Percentiles rank a stretch among this genome's conserved stretches.
phyloP scores from a whole-genome alignment of 1,140 invertebrate genomes.

The Drosophila ficusphila region DNA sequence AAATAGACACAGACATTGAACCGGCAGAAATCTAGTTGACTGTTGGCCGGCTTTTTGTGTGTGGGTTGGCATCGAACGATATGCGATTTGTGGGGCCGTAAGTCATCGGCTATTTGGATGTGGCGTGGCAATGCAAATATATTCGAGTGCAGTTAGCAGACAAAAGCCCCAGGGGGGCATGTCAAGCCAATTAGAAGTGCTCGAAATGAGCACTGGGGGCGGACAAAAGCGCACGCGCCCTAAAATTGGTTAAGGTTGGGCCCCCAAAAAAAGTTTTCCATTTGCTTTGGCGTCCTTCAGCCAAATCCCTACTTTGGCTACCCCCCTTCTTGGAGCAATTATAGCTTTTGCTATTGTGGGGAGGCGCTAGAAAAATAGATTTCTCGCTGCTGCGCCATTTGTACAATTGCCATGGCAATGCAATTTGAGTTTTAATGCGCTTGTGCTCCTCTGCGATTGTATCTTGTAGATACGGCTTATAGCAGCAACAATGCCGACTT shows the following conservation, averaged over 20 bases:
- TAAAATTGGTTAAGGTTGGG: constrained; percentile 32
- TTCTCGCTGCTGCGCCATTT: constrained; percentile 42
- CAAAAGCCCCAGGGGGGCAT: constrained; percentile 31
- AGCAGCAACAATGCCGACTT: constrained; percentile 46
- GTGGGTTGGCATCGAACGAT: constrained; percentile 58
- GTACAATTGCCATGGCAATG: constrained; percentile 61
- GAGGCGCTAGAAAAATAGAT: constrained; percentile 11
- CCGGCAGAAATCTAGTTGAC: constrained; percentile 56
- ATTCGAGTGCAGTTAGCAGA: constrained; percentile 14
- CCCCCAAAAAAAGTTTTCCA: constrained; percentile 26
- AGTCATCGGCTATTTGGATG: constrained; percentile 33
- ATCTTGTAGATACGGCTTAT: constrained; percentile 52
- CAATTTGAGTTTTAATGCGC: constrained; percentile 52
- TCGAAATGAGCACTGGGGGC: constrained; percentile 42
- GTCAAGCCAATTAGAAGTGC: constrained; percentile 65
- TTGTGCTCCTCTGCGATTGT: constrained; percentile 39
- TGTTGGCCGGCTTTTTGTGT: constrained; percentile 15
- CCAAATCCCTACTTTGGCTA: not conserved
- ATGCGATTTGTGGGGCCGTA: constrained; percentile 57
- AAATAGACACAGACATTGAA: constrained; percentile 50
- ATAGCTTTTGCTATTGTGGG: constrained; percentile 39
- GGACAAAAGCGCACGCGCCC: constrained; percentile 37
- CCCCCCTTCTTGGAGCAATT: constrained; percentile 29
- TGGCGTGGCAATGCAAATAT: constrained; percentile 41
- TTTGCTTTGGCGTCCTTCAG: constrained; percentile 47